Evolutionary conservation across 53 echinoderm and acorn worm genomes (phyloP), one percentile per base, ranked within the genome.

Genomic region (Apostichopus leukothele): DNA sequence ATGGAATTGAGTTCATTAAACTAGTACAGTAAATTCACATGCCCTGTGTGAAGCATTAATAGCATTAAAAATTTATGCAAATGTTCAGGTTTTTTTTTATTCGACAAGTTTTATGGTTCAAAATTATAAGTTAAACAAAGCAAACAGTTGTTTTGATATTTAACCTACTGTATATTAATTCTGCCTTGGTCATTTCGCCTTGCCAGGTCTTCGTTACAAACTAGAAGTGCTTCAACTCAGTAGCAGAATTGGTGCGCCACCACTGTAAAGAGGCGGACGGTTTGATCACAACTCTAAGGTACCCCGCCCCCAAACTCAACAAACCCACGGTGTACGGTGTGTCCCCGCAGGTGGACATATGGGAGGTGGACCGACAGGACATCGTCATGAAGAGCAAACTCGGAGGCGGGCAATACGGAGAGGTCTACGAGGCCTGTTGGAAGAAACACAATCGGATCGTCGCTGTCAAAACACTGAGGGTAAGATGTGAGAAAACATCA

Each of bases 301-400:
- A 95, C 91, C 95, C 98, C 1, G 98, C 95, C 6, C 94, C 98
- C 91, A 98, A 98, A 88, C 94, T 91, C 90, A 94, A 98, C 91
- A 98, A 98, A 85, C 98, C 98, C 75, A 98, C 95, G 75, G 92
- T 98, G 74, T 98, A 98, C 66, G 98, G 95, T 20, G 90, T 98
- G 9, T 98, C 95, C 0, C 98, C 98, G 14, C 93, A 94, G 86
- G 94, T 93, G 4, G 98, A 98, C 86, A 90, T 93, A 75, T 98
- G 98, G 98, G 98, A 98, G 91, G 95, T 98, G n/a, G 93, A 98
- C 81, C 76, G 98, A 79, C 95, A 94, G 26, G 98, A 98, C 87
- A 98, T 98, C 90, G 92, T 92, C 3, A 98, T 98, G 98, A 94
- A 94, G 91, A 95, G 95, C 91, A 98, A 97, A 89, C 94, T 97